These are phyloP conservation scores for Holacanthus passer DNA, from an alignment of 2,113 vertebrate species.

Conservation along the genomic window DNA sequence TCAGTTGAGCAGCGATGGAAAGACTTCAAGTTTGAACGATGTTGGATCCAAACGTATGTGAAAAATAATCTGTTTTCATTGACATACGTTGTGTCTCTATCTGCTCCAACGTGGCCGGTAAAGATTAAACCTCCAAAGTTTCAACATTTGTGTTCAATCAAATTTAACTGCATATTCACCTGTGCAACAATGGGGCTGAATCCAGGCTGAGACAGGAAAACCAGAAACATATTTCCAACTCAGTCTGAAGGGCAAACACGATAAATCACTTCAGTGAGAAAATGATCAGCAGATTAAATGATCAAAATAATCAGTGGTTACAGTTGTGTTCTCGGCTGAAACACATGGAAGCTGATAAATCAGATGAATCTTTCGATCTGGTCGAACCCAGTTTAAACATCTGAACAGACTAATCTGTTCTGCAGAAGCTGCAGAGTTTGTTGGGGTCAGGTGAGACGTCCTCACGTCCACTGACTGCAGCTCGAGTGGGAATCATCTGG, in stretches of 20 bases:
- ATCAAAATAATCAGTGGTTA: neutral
- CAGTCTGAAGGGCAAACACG: no score
- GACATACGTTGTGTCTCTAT: neutral
- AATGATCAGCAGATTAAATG: neutral
- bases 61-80: slow-evolving; percentile 1
- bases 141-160: neutral
- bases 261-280: no score
- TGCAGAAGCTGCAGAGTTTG: slow-evolving; percentile 26
- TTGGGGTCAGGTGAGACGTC: neutral
- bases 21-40: neutral
- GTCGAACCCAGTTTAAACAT: neutral
- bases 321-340: neutral
- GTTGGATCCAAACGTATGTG: neutral
- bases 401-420: neutral
- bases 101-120: neutral
- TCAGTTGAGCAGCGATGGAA: slow-evolving; percentile 2
- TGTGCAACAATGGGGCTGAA: neutral
- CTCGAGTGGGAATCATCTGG: slow-evolving; percentile 43
- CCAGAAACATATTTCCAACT: no score
- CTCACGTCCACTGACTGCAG: neutral
- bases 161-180: neutral
- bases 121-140: neutral
- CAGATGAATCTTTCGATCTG: no score
- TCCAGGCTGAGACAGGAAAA: no score
- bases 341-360: neutral